Evolutionary conservation across 92 coral and sea anemone genomes (phyloP).

Genomic region (Virgularia gustaviana): DNA sequence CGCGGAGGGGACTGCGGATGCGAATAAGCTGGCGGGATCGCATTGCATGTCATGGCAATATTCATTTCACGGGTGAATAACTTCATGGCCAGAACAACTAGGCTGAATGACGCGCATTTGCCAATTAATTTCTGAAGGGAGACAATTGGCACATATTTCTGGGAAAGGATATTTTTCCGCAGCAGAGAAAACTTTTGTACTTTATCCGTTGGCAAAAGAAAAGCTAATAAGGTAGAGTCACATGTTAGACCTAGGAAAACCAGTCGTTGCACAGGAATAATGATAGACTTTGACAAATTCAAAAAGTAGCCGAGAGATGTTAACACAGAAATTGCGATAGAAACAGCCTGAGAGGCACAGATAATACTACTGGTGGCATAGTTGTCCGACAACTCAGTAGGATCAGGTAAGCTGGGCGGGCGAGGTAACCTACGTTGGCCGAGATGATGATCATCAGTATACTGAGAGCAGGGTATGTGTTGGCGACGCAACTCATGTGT

Average conservation of each 20-base stretch:
- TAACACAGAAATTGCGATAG: constrained; percentile 32
- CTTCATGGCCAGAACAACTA: constrained; percentile 45
- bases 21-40: constrained; percentile 7
- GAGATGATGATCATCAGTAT: constrained; percentile 37
- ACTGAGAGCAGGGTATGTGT: constrained; percentile 36
- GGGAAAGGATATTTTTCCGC: no score
- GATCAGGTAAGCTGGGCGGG: no score
- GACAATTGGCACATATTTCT: no score
- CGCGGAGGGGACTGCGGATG: no score
- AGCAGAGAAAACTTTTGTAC: no score
- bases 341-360: constrained; percentile 33
- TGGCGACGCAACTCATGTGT: constrained; percentile 17
- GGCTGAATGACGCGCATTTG: constrained; percentile 39
- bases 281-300: constrained; percentile 39
- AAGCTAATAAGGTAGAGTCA: no score
- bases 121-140: constrained; percentile 45
- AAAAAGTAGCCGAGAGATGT: constrained; percentile 38
- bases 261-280: constrained; percentile 34
- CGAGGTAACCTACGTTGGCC: constrained; percentile 33
- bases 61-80: constrained; percentile 41
- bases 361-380: constrained; percentile 11
- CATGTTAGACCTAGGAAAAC: constrained; percentile 42
- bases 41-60: constrained; percentile 36
- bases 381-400: neutral
- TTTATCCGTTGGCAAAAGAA: no score